Base-by-base conservation (phyloP, 2,113 vertebrate species). In the Dicaeum eximium region DNA sequence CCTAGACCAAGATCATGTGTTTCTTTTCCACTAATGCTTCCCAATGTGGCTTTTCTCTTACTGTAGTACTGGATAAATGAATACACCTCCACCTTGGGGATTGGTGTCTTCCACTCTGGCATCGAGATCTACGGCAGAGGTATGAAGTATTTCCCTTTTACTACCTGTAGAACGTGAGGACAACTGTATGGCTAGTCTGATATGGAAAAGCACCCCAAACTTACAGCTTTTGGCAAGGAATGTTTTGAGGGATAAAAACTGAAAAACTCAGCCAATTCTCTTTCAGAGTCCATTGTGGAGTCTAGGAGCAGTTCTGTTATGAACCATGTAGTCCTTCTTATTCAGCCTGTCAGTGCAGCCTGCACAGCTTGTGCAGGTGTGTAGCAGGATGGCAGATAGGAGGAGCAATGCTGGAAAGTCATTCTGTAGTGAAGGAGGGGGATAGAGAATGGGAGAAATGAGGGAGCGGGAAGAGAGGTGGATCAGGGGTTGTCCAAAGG, bases 41-140 rank as follows among this genome's bases (percentile, higher is more conserved):
- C 78, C 79, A 90, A 75, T 95, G 42, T 95, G 80, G 79, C 28
- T 96, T 62, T 95, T 73, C 58, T 93, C 80, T 92, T 89, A 80
- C 94, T 95, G 69, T 97, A 99, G 99, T 99, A 99, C 96, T 99
- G 99, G 99, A 99, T 99, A 95, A 99, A 99, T 42, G 99, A 99
- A 96, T 99, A 99, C 98, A 99, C 99, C 8, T 99, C 99, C 93
- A 99, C 98, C 92, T 97, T 99, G 98, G 99, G 99, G 50, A 99
- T 99, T 93, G 99, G 99, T 94, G 99, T 99, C 96, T 99, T 99
- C 97, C 99, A 99, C 97, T 99, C 99, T 96, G 99, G 99, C 97
- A 99, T 99, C 40, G 98, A 99, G 98, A 98, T 99, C 95, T 99
- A 99, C 66, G 98, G 99, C 96, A 97, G 99, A 99, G 99, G 99